Evolutionary conservation across 2,113 vertebrate species (phyloP).

Genomic region (Felis catus): DNA sequence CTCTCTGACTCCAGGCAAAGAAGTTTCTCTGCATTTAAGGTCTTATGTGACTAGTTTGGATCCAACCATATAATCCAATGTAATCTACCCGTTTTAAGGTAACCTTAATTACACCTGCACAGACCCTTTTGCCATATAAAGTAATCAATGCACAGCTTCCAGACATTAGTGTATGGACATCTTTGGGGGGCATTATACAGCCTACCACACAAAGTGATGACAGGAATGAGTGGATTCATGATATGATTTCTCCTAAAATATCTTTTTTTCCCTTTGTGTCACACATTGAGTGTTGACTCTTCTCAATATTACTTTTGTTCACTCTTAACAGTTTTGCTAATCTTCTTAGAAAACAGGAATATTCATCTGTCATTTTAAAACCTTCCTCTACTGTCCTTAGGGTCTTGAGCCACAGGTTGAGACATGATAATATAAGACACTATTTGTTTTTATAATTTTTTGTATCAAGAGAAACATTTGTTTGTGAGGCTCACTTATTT

Average conservation of each 20-base stretch:
- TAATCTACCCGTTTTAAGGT: neutral
- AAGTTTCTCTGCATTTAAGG: neutral
- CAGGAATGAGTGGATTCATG: neutral
- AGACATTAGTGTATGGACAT: neutral
- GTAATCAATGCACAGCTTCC: neutral
- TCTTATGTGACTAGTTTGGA: neutral
- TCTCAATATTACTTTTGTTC: neutral
- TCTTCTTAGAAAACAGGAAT: neutral
- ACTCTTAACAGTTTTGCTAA: neutral
- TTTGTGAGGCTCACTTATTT: neutral
- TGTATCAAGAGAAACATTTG: neutral
- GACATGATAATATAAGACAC: neutral
- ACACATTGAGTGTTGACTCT: neutral
- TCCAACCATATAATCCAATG: neutral
- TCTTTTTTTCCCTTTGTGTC: neutral
- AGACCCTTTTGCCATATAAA: neutral
- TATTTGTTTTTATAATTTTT: neutral
- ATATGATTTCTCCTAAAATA: too few relatives aligned
- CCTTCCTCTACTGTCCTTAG: neutral
- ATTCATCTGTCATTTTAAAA: neutral
- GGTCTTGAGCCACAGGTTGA: neutral
- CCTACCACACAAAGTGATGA: neutral
- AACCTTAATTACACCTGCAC: neutral
- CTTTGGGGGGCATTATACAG: neutral
- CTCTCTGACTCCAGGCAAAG: neutral